Conservation (phyloP, 2,888 invertebrate species). For the Drosophila barbarae region DNA sequence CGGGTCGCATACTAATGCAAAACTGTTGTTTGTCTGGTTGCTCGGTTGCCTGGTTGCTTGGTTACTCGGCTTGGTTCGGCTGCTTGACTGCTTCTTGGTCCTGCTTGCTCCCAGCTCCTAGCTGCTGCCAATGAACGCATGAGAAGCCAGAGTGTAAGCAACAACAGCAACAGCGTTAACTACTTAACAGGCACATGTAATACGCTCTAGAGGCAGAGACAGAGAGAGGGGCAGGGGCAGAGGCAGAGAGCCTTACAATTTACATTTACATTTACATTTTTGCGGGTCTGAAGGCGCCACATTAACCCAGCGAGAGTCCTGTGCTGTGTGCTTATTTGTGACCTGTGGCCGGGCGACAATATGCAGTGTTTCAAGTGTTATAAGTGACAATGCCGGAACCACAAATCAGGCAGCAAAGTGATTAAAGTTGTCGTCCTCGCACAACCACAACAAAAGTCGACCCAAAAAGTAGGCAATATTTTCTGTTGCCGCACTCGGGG, state of each 20-base stretch:
- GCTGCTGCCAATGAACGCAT: constrained; percentile 44
- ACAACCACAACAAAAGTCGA: constrained; percentile 9
- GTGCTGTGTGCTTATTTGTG: constrained; percentile 28
- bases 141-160: constrained; percentile 42
- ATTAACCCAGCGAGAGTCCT: constrained; percentile 16
- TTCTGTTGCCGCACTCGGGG: not conserved
- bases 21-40: constrained; percentile 50
- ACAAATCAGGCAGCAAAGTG: constrained; percentile 43
- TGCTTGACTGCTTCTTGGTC: not conserved
- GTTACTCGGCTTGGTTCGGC: constrained; percentile 15
- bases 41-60: constrained; percentile 16
- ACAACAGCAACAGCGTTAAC: constrained; percentile 43
- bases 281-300: not conserved
- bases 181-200: constrained; percentile 49
- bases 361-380: constrained; percentile 17
- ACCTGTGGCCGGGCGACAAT: constrained; percentile 37
- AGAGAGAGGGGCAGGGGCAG: not conserved
- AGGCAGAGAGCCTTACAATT: constrained; percentile 13
- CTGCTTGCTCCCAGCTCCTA: not conserved
- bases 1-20: constrained; percentile 44
- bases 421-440: constrained; percentile 42
- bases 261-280: constrained; percentile 38
- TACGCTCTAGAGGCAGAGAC: constrained; percentile 20
- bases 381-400: constrained; percentile 30
- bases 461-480: constrained; percentile 38